These are phyloP conservation scores for Cathartes aura DNA, from an alignment of 2,113 vertebrate genomes.

Conservation along the genomic window DNA sequence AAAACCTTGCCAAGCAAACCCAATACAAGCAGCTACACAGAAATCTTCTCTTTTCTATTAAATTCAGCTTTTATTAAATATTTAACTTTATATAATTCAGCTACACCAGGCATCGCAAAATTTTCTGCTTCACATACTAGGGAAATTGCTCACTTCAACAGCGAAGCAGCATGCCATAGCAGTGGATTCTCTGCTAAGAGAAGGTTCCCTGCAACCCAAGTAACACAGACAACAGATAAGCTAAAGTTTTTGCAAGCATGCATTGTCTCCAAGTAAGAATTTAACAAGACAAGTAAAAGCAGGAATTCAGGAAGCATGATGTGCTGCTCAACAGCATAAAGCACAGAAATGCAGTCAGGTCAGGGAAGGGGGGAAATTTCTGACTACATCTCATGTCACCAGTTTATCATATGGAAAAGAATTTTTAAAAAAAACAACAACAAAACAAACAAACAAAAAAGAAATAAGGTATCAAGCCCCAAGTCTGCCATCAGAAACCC, in stretches of 20 bases:
- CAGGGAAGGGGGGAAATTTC: neutral
- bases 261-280: neutral
- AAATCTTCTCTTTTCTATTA: neutral
- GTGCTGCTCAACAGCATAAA: neutral
- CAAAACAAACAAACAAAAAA: neutral
- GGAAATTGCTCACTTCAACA: neutral
- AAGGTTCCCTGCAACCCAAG: neutral
- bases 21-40: no score
- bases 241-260: neutral
- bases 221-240: neutral
- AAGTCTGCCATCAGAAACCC: neutral
- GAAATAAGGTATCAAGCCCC: neutral
- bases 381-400: neutral
- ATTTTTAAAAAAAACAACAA: neutral
- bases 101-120: neutral
- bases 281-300: neutral
- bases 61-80: neutral
- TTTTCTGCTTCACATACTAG: neutral
- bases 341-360: neutral
- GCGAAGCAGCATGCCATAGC: accelerated
- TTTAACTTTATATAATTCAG: neutral
- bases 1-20: no score
- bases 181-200: neutral
- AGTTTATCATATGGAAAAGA: neutral
- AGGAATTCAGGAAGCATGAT: neutral